Conservation (phyloP, 2,888 invertebrate genomes). For the Orthonychiurus folsomi region DNA sequence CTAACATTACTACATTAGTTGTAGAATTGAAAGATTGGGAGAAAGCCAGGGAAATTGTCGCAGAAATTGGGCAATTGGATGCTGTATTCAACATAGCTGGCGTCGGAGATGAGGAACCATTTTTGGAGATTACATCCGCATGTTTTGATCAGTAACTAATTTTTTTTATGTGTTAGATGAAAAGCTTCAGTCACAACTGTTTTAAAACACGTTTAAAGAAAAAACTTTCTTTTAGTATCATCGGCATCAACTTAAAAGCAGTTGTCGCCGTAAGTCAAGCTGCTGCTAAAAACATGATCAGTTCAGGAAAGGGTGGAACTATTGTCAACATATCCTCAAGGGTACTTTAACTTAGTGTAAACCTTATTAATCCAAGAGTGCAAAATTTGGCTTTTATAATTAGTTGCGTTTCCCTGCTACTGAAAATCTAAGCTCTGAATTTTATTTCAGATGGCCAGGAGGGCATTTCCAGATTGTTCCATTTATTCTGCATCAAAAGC, state of each 20-base stretch:
- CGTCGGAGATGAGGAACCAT: background rate
- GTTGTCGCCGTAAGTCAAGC: conserved; percentile 76
- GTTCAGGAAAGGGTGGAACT: conserved; percentile 16
- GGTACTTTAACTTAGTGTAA: conserved; percentile 12
- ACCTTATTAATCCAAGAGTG: too few relatives aligned
- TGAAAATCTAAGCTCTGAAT: conserved; percentile 20
- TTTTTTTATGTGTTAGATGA: background rate
- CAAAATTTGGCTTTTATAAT: background rate
- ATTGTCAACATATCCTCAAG: conserved; percentile 28
- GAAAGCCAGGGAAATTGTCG: background rate
- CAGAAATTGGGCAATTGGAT: background rate
- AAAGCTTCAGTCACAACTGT: too few relatives aligned
- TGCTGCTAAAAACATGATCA: conserved; percentile 44
- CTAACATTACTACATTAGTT: background rate
- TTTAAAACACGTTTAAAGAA: too few relatives aligned
- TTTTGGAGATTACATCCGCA: background rate
- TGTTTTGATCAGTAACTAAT: background rate
- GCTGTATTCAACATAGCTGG: background rate
- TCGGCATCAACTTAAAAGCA: conserved; percentile 71
- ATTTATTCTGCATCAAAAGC: conserved; percentile 53
- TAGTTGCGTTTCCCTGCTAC: conserved; percentile 3
- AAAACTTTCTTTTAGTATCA: conserved; percentile 42
- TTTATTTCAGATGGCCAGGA: conserved; percentile 15
- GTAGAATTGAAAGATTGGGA: background rate
- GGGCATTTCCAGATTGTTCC: conserved; percentile 9